Conservation (phyloP, 2,888 invertebrate genomes). For the Drosophila infuscata region DNA sequence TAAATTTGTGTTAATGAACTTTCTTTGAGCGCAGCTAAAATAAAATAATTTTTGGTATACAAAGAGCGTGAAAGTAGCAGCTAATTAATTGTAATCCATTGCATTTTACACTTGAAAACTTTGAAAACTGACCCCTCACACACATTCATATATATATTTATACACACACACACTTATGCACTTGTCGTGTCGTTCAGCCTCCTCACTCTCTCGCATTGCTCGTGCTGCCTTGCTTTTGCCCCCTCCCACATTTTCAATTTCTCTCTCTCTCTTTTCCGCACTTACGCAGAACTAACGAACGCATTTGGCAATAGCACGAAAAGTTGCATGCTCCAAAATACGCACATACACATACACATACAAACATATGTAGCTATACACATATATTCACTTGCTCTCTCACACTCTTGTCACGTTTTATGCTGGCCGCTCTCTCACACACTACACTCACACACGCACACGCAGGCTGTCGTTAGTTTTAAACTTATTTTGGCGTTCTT, state of each 20-base stretch:
- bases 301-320: conserved; percentile 74
- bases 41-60: neutral
- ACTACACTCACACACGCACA: conserved; percentile 16
- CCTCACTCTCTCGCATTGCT: conserved; percentile 41
- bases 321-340: conserved; percentile 73
- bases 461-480: conserved; percentile 68
- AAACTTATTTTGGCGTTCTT: conserved; percentile 80
- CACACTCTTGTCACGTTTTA: conserved; percentile 37
- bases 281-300: conserved; percentile 54
- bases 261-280: conserved; percentile 29
- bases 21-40: conserved; percentile 32
- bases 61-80: conserved; percentile 8
- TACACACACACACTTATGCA: conserved; percentile 49
- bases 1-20: conserved; percentile 69
- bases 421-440: conserved; percentile 45
- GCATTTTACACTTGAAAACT: conserved; percentile 54
- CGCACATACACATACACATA: conserved; percentile 38
- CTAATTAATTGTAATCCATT: conserved; percentile 54
- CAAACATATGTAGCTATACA: conserved; percentile 10
- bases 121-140: conserved; percentile 49
- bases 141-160: conserved; percentile 13
- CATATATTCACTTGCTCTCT: conserved; percentile 36
- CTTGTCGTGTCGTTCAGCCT: conserved; percentile 56
- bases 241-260: conserved; percentile 32
- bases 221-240: conserved; percentile 17